These are phyloP conservation scores for Monoplex corrugatus DNA, from an alignment of 2,888 invertebrate genomes.

Conservation along the genomic window DNA sequence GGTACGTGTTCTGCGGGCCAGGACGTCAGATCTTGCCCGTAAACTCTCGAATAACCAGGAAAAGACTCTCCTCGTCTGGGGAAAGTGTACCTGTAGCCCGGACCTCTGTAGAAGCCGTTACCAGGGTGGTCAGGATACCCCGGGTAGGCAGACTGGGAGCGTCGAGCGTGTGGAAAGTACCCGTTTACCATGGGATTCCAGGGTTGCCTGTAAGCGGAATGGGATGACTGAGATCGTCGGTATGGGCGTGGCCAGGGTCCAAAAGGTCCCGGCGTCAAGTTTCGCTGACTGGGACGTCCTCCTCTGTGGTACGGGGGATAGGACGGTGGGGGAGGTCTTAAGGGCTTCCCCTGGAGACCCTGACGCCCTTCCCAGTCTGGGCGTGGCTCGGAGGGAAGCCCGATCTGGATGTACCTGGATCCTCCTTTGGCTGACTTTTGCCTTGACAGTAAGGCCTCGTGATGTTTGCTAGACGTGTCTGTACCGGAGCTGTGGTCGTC, in stretches of 20 bases:
- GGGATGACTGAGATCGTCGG: neutral
- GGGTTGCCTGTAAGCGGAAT: neutral
- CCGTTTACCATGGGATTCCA: neutral
- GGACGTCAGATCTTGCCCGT: neutral
- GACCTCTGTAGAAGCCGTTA: neutral
- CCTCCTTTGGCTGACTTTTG: neutral
- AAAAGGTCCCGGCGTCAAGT: neutral
- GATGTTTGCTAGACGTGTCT: neutral
- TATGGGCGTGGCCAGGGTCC: neutral
- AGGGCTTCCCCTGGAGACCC: neutral
- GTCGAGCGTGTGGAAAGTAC: neutral
- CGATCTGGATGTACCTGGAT: slow-evolving; percentile 20
- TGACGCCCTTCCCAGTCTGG: neutral
- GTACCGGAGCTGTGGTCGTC: neutral
- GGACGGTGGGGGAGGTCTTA: neutral
- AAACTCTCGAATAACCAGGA: no score
- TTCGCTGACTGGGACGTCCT: neutral
- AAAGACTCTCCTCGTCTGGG: no score
- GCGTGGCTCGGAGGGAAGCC: neutral
- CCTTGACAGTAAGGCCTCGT: neutral
- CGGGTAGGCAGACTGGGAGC: neutral
- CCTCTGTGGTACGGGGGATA: neutral
- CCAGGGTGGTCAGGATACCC: neutral
- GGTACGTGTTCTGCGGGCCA: neutral
- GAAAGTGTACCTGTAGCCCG: no score